Conservation (phyloP, 1,140 invertebrate species). For the Temnothorax longispinosus region DNA sequence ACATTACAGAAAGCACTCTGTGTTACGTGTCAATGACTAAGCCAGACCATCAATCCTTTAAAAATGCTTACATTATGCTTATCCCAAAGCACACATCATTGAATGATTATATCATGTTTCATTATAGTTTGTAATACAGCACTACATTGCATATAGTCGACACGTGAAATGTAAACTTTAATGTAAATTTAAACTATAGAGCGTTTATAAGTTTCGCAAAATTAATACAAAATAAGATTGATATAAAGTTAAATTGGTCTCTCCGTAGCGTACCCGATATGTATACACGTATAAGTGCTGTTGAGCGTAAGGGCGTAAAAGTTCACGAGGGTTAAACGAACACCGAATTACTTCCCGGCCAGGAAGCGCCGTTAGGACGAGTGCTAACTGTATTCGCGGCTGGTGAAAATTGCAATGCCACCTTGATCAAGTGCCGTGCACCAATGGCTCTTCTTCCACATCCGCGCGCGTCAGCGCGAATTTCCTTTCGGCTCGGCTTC, state of each 20-base stretch:
- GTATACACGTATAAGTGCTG: background rate
- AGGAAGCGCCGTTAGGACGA: slow-evolving; percentile 36
- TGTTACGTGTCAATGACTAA: background rate
- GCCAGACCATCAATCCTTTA: background rate
- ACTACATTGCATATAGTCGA: background rate
- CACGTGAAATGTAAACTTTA: background rate
- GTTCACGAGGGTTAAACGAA: slow-evolving; percentile 17
- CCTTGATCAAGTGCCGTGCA: slow-evolving; percentile 5
- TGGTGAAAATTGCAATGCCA: slow-evolving; percentile 12
- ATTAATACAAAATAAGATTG: background rate
- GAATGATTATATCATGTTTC: background rate
- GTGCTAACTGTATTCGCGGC: slow-evolving; percentile 43
- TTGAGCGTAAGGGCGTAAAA: background rate
- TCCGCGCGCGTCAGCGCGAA: slow-evolving; percentile 23
- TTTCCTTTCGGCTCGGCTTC: slow-evolving; percentile 40
- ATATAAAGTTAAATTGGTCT: background rate
- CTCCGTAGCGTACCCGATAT: background rate
- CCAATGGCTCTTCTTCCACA: slow-evolving; percentile 29
- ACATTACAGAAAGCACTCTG: background rate
- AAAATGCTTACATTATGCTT: background rate
- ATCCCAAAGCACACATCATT: background rate
- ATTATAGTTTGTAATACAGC: background rate
- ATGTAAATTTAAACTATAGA: background rate
- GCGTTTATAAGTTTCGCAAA: background rate
- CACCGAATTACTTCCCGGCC: background rate